Conservation (phyloP, 1,140 invertebrate genomes). For the Bombus consobrinus region DNA sequence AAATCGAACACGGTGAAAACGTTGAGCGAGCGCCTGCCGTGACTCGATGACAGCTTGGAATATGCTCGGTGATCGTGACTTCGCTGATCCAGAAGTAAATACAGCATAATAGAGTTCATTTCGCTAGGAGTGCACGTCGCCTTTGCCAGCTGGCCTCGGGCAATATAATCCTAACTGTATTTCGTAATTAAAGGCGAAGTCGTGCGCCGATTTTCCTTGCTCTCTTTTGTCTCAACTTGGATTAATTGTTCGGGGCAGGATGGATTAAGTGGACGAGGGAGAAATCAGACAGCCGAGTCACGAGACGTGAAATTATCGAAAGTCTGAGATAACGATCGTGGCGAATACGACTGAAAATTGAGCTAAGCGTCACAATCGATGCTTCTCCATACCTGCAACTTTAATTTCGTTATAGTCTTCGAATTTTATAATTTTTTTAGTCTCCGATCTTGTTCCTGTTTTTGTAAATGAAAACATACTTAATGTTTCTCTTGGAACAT, state of each 20-base stretch:
- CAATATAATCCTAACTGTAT: slow-evolving; percentile 1
- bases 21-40: slow-evolving; percentile 61
- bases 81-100: slow-evolving; percentile 49
- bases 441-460: too few species aligned
- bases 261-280: not conserved
- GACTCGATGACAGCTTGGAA: slow-evolving; percentile 67
- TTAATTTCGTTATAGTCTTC: too few species aligned
- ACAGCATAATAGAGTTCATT: slow-evolving; percentile 53
- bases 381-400: too few species aligned
- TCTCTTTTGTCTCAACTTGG: not conserved
- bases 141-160: slow-evolving; percentile 3
- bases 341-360: too few species aligned
- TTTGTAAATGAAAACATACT: too few species aligned
- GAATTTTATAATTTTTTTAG: too few species aligned
- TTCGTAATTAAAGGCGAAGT: slow-evolving; percentile 36
- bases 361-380: too few species aligned
- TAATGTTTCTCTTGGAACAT: too few species aligned
- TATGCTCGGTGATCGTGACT: slow-evolving; percentile 53
- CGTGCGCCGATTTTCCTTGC: not conserved
- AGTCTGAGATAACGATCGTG: too few species aligned
- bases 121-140: slow-evolving; percentile 35
- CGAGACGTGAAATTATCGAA: too few species aligned
- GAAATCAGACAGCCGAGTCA: too few species aligned
- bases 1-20: slow-evolving; percentile 71
- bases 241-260: not conserved